These are phyloP conservation scores for Plotosus lineatus DNA, from an alignment of 2,113 vertebrate genomes.

Conservation along the genomic window DNA sequence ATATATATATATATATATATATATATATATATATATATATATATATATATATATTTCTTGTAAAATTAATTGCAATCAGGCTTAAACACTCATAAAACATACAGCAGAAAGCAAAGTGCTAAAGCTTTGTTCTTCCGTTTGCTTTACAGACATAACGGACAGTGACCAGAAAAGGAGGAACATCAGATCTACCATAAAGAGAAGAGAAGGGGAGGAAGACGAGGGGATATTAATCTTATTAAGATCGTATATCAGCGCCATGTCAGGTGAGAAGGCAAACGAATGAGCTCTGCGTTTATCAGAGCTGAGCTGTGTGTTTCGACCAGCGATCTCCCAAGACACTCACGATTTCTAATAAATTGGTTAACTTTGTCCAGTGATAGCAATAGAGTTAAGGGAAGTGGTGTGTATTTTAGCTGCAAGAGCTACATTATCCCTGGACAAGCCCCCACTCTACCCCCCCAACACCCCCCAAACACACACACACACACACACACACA, in stretches of 20 bases:
- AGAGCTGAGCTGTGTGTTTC: conserved; percentile 87
- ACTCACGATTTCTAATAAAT: conserved; percentile 91
- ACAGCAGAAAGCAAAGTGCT: background rate
- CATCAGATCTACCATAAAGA: conserved; percentile 61
- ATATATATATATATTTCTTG: too few relatives aligned
- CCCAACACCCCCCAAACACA: background rate
- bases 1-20: too few relatives aligned
- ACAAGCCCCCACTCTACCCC: conserved; percentile 49
- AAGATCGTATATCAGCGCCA: conserved; percentile 90
- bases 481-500: conserved; percentile 9
- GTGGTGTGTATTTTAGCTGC: conserved; percentile 69
- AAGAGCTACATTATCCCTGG: conserved; percentile 9
- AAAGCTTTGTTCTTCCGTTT: conserved; percentile 8
- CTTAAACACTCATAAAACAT: background rate
- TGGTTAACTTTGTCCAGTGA: conserved; percentile 82
- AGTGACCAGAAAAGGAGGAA: conserved; percentile 57
- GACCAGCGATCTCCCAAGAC: conserved; percentile 81
- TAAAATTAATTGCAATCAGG: background rate
- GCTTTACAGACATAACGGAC: conserved; percentile 51
- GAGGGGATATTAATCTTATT: conserved; percentile 90
- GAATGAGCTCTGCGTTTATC: conserved; percentile 94
- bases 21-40: too few relatives aligned
- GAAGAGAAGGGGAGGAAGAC: conserved; percentile 64
- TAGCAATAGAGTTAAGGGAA: conserved; percentile 87
- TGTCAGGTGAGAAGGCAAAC: conserved; percentile 96